Conservation (phyloP, 2,797 vertebrate species). For the Nyctibius grandis region DNA sequence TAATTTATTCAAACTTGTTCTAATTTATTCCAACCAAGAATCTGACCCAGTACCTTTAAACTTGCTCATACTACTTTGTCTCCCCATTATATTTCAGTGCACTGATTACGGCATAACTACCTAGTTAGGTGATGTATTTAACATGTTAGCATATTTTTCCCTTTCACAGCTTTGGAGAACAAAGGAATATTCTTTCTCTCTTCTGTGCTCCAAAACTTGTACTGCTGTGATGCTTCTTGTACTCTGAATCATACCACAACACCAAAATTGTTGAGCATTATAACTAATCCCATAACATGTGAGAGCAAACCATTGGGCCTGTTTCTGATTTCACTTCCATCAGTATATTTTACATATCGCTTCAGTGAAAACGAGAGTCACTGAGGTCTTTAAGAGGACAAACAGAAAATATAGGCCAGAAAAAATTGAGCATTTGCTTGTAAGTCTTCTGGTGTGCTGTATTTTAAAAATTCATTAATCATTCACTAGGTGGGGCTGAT, state of each 20-base stretch:
- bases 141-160: neutral
- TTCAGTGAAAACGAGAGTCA: neutral
- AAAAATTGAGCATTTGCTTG: neutral
- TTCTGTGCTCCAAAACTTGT: neutral
- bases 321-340: neutral
- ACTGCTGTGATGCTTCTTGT: neutral
- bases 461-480: conserved; percentile 3
- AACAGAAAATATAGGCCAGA: neutral
- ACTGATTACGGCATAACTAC: neutral
- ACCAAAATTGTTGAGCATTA: neutral
- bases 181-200: neutral
- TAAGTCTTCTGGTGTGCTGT: neutral
- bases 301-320: neutral
- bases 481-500: neutral
- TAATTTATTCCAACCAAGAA: neutral
- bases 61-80: neutral
- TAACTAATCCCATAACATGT: neutral
- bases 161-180: neutral
- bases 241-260: neutral
- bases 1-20: neutral
- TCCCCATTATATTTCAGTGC: neutral
- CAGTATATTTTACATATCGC: neutral
- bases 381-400: neutral
- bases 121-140: neutral
- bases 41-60: neutral